Evolutionary conservation across 1,140 invertebrate species (phyloP), one percentile per base, ranked within the genome.

Genomic region (Megathymus violae): DNA sequence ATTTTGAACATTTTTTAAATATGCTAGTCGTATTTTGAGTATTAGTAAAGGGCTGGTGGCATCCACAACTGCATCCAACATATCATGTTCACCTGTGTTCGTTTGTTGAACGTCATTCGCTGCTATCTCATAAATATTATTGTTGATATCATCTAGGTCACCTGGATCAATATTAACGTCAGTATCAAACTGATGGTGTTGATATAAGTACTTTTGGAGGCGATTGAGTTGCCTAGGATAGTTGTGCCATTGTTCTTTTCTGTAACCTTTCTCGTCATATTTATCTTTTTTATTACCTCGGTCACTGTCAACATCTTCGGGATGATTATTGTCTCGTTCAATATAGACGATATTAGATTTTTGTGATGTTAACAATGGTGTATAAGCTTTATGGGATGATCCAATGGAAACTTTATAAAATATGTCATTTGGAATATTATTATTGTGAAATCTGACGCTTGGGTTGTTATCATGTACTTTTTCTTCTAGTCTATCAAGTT

Each of bases 241-340:
- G 54, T 89, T 87, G 44, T 87, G 86, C 86, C 86, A 87, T 64
- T 89, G 86, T 67, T 89, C 76, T 81, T 87, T 81, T 44, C 84
- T 64, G 56, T 74, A 85, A 2, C 86, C 82, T 40, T 85, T 71
- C 17, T 77, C 78, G 25, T 84, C 69, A 38, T 78, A 77, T 46
- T 74, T 81, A 11, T 80, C 73, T 25, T 78, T 70, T 59, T 80
- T 78, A 38, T 75, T 76, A 13, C 70, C 38, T 15, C 41, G 46
- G 7, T 65, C 62, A 60, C 69, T 77, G 10, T 67, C 62, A 58
- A 66, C 58, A 22, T 78, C 67, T 17, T 69, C 44, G 5, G 62
- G 63, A 44, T 38, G 44, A 64, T 75, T 75, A 75, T 76, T 76
- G 43, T 76, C 74, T 38, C 10, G 48, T 36, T 62, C 67, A 9